A percentile compares a stretch with the other conserved stretches of the same genome.
These are phyloP conservation scores for Egretta garzetta DNA, from an alignment of 2,113 vertebrate species.

Conservation along the genomic window DNA sequence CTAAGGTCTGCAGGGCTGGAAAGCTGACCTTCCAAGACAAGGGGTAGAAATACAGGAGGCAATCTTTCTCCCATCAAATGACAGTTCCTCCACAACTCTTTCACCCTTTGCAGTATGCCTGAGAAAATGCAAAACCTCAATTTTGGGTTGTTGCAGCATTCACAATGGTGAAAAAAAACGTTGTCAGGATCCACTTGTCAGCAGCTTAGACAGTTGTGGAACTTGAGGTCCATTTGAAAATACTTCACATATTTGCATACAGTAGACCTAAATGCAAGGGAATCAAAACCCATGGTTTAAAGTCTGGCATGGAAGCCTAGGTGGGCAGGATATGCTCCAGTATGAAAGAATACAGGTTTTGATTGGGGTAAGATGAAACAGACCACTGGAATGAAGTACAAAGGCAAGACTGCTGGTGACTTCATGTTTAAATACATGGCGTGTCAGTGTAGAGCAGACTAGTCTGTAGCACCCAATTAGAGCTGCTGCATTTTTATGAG, in stretches of 20 bases:
- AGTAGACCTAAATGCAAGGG: neutral
- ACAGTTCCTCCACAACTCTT: neutral
- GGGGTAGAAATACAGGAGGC: neutral
- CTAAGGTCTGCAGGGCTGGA: neutral
- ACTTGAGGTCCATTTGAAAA: neutral
- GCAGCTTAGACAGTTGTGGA: neutral
- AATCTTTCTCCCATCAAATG: neutral
- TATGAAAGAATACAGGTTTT: neutral
- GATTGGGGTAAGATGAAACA: neutral
- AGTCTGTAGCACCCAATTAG: neutral
- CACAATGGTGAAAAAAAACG: neutral
- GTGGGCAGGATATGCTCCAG: neutral
- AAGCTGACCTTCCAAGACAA: neutral
- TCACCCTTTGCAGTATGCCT: neutral
- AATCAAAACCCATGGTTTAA: neutral
- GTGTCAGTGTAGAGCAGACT: neutral
- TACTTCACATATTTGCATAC: neutral
- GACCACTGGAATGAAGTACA: neutral
- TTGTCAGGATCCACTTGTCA: neutral
- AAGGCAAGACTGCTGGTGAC: neutral
- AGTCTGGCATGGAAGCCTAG: neutral
- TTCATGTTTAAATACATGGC: neutral
- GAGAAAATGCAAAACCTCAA: neutral
- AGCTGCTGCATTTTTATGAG: neutral
- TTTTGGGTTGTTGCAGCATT: neutral